Percentiles rank a stretch among this genome's conserved stretches.
Evolutionary conservation across 2,888 invertebrate genomes (phyloP).

Genomic region (Ophraella communa): DNA sequence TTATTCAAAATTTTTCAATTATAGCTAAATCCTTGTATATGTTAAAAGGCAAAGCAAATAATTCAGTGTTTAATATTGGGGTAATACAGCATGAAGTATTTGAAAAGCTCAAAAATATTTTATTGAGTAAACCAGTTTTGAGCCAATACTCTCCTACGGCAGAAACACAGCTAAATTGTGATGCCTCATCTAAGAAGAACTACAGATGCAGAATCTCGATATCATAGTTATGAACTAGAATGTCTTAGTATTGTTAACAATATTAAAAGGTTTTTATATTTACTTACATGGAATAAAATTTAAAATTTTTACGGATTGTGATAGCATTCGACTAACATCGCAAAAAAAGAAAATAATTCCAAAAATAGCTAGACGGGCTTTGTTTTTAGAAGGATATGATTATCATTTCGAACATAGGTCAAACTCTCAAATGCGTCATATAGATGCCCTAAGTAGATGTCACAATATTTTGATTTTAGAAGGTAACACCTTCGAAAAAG

Average conservation of each 20-base stretch:
- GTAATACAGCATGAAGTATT: slow-evolving; percentile 27
- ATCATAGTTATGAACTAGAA: slow-evolving; percentile 52
- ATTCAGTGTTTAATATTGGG: neutral
- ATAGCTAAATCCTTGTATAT: neutral
- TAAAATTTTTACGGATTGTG: slow-evolving; percentile 47
- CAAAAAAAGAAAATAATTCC: neutral
- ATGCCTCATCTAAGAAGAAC: slow-evolving; percentile 48
- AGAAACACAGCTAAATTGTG: slow-evolving; percentile 51
- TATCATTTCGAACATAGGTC: neutral
- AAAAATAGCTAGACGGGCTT: neutral
- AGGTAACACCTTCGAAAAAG: neutral
- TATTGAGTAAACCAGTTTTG: slow-evolving; percentile 44
- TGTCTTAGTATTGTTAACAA: slow-evolving; percentile 42
- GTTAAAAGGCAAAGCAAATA: neutral
- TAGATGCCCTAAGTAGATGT: neutral
- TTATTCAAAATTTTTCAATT: neutral
- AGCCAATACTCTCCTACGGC: slow-evolving; percentile 45
- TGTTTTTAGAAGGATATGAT: neutral
- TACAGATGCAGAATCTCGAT: slow-evolving; percentile 43
- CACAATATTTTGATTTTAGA: neutral
- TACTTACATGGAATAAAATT: slow-evolving; percentile 35
- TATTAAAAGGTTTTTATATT: slow-evolving; percentile 38
- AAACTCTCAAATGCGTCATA: neutral
- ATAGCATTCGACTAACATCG: slow-evolving; percentile 20
- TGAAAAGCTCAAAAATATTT: slow-evolving; percentile 36